Evolutionary conservation across 2,888 invertebrate genomes (phyloP).

Genomic region (Cistogaster globosa): DNA sequence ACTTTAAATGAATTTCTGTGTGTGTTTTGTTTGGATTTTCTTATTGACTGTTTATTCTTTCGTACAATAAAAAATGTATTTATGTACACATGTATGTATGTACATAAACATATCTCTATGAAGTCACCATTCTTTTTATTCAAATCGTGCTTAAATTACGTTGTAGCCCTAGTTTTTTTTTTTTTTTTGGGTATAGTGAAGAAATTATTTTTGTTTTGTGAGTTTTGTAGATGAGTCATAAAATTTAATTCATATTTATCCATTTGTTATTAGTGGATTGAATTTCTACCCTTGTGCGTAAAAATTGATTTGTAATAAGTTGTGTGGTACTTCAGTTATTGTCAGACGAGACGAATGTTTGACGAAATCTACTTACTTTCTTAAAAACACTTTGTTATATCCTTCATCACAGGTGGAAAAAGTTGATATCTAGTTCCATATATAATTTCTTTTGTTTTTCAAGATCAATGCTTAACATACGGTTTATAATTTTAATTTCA

Average conservation of each 20-base stretch:
- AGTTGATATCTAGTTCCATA: no score
- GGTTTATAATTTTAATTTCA: no score
- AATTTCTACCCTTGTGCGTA: constrained; percentile 12
- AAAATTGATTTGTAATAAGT: background rate
- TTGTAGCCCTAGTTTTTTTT: constrained; percentile 11
- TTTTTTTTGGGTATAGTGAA: background rate
- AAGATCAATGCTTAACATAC: no score
- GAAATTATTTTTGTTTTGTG: background rate
- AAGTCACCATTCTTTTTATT: constrained; percentile 57
- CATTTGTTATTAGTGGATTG: constrained; percentile 41
- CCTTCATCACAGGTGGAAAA: no score
- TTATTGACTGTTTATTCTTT: constrained; percentile 27
- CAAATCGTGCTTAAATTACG: constrained; percentile 36
- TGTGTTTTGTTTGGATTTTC: constrained; percentile 18
- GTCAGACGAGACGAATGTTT: no score
- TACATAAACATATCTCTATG: constrained; percentile 17
- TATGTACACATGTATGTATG: background rate
- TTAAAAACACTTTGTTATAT: no score
- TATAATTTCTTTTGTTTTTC: no score
- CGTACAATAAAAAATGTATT: background rate
- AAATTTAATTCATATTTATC: constrained; percentile 24
- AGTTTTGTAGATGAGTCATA: constrained; percentile 42
- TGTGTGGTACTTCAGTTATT: no score
- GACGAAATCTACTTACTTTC: background rate
- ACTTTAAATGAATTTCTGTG: background rate